Conservation (phyloP, 2,888 invertebrate genomes). For the Brachynemurus nebulosus region DNA sequence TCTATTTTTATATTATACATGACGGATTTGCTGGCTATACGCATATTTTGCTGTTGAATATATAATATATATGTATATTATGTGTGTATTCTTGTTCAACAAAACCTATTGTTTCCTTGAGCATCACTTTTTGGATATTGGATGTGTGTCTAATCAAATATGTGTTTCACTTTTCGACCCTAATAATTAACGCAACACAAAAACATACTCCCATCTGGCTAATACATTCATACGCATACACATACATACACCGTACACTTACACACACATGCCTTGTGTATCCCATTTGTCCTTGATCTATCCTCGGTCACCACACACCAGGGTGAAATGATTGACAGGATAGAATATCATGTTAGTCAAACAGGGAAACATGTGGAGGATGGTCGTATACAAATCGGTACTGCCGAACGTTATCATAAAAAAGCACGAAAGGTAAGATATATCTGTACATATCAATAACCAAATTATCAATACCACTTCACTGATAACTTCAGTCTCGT, state of each 20-base stretch:
- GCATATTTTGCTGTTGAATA: no score
- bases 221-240: no score
- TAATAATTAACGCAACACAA: slow-evolving; percentile 2
- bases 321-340: slow-evolving; percentile 90
- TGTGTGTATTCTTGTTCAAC: background rate
- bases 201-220: slow-evolving; percentile 10
- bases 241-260: no score
- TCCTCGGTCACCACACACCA: slow-evolving; percentile 26
- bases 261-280: slow-evolving; percentile 27
- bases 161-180: background rate
- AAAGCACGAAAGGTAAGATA: slow-evolving; percentile 78
- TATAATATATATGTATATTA: background rate
- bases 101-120: slow-evolving; percentile 1
- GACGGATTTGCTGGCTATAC: no score
- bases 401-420: slow-evolving; percentile 69
- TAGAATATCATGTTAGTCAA: slow-evolving; percentile 85
- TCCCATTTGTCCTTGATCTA: no score
- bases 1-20: no score
- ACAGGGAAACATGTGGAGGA: slow-evolving; percentile 72
- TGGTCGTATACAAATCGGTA: slow-evolving; percentile 63
- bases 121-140: slow-evolving; percentile 2
- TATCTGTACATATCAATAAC: no score
- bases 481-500: no score
- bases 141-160: no score
- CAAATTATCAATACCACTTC: no score